phyloP scores from a whole-genome alignment of 2,888 invertebrate genomes.

The Seladonia tumulorum region DNA sequence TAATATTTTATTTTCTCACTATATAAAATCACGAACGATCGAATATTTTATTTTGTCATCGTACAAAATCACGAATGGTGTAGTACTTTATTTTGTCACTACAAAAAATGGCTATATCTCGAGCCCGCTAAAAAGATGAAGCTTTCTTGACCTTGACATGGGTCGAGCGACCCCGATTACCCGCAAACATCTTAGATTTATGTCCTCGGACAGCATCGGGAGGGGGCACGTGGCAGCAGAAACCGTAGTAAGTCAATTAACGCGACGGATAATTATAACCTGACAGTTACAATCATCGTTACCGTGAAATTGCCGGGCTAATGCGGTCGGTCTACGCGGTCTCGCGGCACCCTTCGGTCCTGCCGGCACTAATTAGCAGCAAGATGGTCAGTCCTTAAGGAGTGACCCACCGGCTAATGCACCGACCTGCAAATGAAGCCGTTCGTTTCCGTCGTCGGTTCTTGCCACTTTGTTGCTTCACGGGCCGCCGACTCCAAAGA shows the following conservation, averaged over 20 bases:
- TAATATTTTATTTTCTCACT: not conserved
- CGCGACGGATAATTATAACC: constrained; percentile 59
- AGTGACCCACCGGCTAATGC: constrained; percentile 62
- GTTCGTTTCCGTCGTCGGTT: constrained; percentile 61
- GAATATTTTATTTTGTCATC: too few relatives aligned
- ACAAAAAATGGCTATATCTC: not conserved
- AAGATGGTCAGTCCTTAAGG: constrained; percentile 58
- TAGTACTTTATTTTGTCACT: too few relatives aligned
- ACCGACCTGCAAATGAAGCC: constrained; percentile 59
- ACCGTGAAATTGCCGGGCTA: constrained; percentile 66
- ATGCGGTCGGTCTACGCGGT: constrained; percentile 59
- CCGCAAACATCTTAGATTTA: constrained; percentile 46
- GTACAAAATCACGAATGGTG: not conserved
- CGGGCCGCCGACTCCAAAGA: not conserved
- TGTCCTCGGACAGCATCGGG: constrained; percentile 11
- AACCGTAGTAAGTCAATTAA: constrained; percentile 56
- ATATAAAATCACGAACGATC: too few relatives aligned
- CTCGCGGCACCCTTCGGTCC: constrained; percentile 48
- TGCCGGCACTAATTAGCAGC: constrained; percentile 64
- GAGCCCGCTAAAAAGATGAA: not conserved
- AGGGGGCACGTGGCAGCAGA: constrained; percentile 24
- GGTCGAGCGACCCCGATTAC: not conserved
- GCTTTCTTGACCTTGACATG: not conserved
- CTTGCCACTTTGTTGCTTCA: constrained; percentile 33
- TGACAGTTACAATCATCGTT: constrained; percentile 63